Base-by-base conservation (phyloP, 2,888 invertebrate species). In the Yponomeuta evonymella region DNA sequence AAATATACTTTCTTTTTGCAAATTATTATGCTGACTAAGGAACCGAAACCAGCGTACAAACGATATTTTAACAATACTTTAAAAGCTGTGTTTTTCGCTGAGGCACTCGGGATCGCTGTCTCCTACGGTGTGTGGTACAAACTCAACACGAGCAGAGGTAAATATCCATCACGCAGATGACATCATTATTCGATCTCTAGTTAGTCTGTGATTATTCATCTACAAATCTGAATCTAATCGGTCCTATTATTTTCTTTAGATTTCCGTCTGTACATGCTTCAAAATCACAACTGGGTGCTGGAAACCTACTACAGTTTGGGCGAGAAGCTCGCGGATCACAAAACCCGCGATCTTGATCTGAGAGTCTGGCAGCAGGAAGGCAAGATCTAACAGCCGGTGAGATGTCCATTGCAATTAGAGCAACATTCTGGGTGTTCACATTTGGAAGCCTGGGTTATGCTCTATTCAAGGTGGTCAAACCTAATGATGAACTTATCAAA, bases 81-180 rank as follows among this genome's bases (percentile, higher is more conserved):
- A 48, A 93, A 93, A 82, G 81, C 89, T 70, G 76, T 95, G 43
- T 88, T 96, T 78, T 81, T 94, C 68, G 79, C 90, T 10, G 96
- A 96, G 89, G 92, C 92, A 23, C 76, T 93, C 71, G 88, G 91
- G 43, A 93, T 96, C 80, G 90, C 93, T 67, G 94, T 86, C 69
- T 93, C 94, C 48, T 96, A 95, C 87, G 92, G 89, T 73, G 79
- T 95, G 76, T 96, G 95, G 94, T 89, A 93, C 81, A 94, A 93
- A 86, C 92, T 96, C 83, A 96, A 96, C 81, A 94, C 93, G 70
- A 94, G 95, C 78, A 93, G 95, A 93, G 95, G 96, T 96, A 86
- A 86, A 90, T n/a, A 3, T 67, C 67, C 5, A 1, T 48, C 48
- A 67, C 12, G 12, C 51, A 58, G 15, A 58, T 67, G 36, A 67